Evolutionary conservation across 2,888 invertebrate genomes (phyloP), one percentile per base, ranked within the genome.

Genomic region (Penaeus monodon): DNA sequence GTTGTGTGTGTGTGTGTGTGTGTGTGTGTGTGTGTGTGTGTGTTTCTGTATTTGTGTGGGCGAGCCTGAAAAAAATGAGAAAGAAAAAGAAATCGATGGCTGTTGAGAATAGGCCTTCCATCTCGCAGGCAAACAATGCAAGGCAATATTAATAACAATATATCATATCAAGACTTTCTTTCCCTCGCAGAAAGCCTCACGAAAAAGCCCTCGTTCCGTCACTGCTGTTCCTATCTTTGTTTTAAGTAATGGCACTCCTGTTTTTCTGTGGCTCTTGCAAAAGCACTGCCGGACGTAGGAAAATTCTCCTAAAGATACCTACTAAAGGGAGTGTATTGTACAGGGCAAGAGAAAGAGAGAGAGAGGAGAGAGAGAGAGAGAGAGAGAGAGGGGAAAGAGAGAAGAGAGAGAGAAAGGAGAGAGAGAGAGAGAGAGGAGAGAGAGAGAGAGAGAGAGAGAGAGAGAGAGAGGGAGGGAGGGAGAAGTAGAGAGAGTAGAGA

Each of bases 11-110:
- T 68, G 24, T 22, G 24, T 68, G 20, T 68, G n/a, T 68, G 70
- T 68, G 70, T 68, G 70, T 68, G 70, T 68, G 70, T 70, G 70
- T 70, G 24, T n/a, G 22, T 70, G 70, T 70, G 6, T 70, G 70
- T 70, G 70, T 29, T 1, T 70, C 3, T 70, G 22, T 70, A n/a
- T 70, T 0, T 70, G 6, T 70, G 70, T 70, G 24, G 12, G 70
- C 29, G 4, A 17, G n/a, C 6, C 14, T 29, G 70, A 68, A 68
- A 2, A 29, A 68, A 29, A 1, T 8, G 22, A 68, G 68, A 29
- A 68, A 38, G 33, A 29, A 29, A 70, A 22, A 29, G 6, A 22
- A 70, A 14, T 27, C 29, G 24, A 29, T 29, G 24, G n/a, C n/a
- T 20, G 70, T 29, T 27, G 24, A 70, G 24, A 22, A 70, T 57